Evolutionary conservation across 1,140 invertebrate species (phyloP).

Genomic region (Trichonephila clavipes): DNA sequence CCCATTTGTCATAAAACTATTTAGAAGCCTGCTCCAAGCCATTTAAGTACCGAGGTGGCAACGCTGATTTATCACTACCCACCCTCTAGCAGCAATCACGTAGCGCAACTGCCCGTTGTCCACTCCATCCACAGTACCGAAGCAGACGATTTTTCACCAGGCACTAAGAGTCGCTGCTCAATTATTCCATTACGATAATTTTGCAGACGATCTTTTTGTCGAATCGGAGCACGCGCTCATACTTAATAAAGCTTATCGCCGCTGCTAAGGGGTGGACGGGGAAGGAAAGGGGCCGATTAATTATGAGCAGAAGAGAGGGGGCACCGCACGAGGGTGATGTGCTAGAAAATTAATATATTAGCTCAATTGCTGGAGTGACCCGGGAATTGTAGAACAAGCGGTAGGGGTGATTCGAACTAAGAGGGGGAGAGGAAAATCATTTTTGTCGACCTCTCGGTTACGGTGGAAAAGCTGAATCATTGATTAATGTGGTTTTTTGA

Average conservation of each 20-base stretch:
- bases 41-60: background rate
- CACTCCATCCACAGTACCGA: constrained; percentile 1
- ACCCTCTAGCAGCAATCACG: background rate
- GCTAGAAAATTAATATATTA: constrained; percentile 70
- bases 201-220: constrained; percentile 16
- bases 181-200: constrained; percentile 75
- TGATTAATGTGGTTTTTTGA: background rate
- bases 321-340: background rate
- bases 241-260: constrained; percentile 64
- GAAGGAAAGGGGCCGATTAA: constrained; percentile 53
- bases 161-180: constrained; percentile 50
- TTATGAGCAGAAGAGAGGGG: constrained; percentile 1
- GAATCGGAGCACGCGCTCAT: constrained; percentile 55
- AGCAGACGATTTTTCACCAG: constrained; percentile 59
- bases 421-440: background rate
- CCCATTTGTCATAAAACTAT: constrained; percentile 45
- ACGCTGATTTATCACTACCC: background rate
- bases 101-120: background rate
- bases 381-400: background rate
- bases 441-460: background rate
- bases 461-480: background rate
- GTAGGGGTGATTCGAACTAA: background rate
- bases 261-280: background rate
- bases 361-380: constrained; percentile 9
- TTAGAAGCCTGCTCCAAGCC: background rate